Conservation (phyloP, 35 echinoderm and acorn worm species). For the Lytechinus variegatus region DNA sequence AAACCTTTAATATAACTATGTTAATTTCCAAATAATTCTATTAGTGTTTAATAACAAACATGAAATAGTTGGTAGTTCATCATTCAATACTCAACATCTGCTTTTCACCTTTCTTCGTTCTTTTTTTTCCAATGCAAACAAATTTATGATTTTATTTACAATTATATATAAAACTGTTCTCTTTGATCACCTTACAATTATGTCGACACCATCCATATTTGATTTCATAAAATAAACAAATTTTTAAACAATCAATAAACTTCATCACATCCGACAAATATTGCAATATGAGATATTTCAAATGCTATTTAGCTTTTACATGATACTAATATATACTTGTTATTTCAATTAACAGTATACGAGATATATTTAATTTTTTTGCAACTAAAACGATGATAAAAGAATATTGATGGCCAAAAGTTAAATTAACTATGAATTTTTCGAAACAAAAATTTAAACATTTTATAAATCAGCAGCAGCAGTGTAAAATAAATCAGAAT, state of each 20-base stretch:
- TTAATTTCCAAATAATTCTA: slow-evolving; percentile 9
- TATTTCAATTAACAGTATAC: too few species aligned
- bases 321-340: too few species aligned
- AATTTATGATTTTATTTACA: background rate
- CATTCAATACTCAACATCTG: background rate
- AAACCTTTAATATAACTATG: too few species aligned
- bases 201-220: background rate
- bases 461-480: too few species aligned
- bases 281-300: too few species aligned
- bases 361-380: too few species aligned
- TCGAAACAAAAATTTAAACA: too few species aligned
- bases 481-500: too few species aligned
- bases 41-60: slow-evolving; percentile 21
- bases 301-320: too few species aligned
- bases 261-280: background rate
- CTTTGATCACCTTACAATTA: background rate
- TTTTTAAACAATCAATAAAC: background rate
- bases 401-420: too few species aligned
- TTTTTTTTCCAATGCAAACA: background rate
- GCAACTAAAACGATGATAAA: too few species aligned
- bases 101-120: background rate
- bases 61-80: background rate
- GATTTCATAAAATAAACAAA: background rate
- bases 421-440: too few species aligned
- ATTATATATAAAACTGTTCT: background rate